phyloP scores from a whole-genome alignment of 2,888 invertebrate genomes.

The Pterostichus niger region DNA sequence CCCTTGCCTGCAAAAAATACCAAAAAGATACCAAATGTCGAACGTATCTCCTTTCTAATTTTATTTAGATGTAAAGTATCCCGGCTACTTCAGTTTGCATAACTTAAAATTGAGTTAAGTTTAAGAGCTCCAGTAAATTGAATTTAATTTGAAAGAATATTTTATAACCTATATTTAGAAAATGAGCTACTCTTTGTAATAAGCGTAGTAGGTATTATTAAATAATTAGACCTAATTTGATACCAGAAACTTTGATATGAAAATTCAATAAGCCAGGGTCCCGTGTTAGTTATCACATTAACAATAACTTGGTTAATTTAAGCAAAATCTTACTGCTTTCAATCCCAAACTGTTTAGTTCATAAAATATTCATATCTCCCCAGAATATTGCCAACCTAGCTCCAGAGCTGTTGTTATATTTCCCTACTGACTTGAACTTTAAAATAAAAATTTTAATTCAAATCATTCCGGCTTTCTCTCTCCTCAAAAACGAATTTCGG shows the following conservation, averaged over 20 bases:
- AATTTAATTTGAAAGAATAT: neutral
- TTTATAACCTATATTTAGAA: slow-evolving; percentile 16
- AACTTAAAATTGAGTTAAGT: too few relatives aligned
- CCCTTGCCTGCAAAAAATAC: too few relatives aligned
- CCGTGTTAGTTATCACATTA: slow-evolving; percentile 32
- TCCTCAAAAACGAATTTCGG: neutral
- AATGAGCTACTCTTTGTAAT: slow-evolving; percentile 15
- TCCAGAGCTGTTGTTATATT: too few relatives aligned
- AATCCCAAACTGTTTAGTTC: neutral
- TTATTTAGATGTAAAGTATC: too few relatives aligned
- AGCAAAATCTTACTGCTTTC: slow-evolving; percentile 2
- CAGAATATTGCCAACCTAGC: neutral
- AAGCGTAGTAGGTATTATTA: slow-evolving; percentile 19
- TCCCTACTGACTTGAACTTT: too few relatives aligned
- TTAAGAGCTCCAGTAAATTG: too few relatives aligned
- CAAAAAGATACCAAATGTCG: too few relatives aligned
- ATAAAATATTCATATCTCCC: neutral
- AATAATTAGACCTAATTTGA: slow-evolving; percentile 30
- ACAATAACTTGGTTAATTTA: slow-evolving; percentile 22
- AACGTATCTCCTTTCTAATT: too few relatives aligned
- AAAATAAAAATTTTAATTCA: neutral
- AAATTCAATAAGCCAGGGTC: slow-evolving; percentile 18
- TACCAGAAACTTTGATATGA: slow-evolving; percentile 22
- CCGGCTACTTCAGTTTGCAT: too few relatives aligned
- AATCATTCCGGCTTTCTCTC: neutral